Evolutionary conservation across 2,113 vertebrate genomes (phyloP).

Genomic region (Corvus moneduloides): DNA sequence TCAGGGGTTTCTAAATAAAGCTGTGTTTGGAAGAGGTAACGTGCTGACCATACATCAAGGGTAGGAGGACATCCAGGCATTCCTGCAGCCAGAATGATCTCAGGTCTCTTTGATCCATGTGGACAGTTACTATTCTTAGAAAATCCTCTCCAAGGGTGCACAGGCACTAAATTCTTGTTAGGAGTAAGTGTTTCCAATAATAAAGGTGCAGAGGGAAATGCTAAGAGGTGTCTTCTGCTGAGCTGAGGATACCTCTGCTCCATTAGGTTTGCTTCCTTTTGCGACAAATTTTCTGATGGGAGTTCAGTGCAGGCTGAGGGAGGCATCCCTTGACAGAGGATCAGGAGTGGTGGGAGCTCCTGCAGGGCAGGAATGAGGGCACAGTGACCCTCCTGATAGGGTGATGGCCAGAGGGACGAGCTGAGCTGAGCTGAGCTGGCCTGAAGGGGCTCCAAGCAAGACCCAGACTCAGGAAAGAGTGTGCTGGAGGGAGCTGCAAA

Average conservation of each 20-base stretch:
- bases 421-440: neutral
- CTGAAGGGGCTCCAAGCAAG: neutral
- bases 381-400: neutral
- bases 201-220: neutral
- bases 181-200: neutral
- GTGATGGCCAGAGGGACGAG: neutral
- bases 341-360: neutral
- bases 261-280: neutral
- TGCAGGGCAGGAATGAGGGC: neutral
- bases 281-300: fast-evolving
- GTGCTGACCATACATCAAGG: neutral
- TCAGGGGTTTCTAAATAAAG: neutral
- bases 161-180: neutral
- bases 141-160: neutral
- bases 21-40: neutral
- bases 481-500: neutral
- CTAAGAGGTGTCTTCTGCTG: neutral
- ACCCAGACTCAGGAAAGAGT: neutral
- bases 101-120: neutral
- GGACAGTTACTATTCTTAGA: neutral
- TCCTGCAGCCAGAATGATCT: neutral
- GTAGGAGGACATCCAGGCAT: neutral
- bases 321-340: neutral
- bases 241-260: neutral
- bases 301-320: neutral